These are phyloP conservation scores for Catalaphyllia jardinei DNA, from an alignment of 64 coral and sea anemone genomes.

Conservation along the genomic window DNA sequence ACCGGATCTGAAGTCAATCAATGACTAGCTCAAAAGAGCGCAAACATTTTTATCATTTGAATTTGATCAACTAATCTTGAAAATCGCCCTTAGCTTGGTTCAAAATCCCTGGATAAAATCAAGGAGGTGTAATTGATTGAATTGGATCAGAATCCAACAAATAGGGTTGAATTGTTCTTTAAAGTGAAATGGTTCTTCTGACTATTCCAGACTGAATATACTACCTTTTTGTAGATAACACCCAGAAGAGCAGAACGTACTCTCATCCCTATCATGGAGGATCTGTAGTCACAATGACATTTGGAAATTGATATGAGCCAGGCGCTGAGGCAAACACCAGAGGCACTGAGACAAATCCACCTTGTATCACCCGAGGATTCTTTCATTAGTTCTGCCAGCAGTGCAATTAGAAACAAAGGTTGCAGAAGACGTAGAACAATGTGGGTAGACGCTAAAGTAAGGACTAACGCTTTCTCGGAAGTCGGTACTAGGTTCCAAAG, in stretches of 20 bases:
- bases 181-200: too few relatives aligned
- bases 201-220: too few relatives aligned
- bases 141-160: too few relatives aligned
- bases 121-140: too few relatives aligned
- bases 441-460: not conserved
- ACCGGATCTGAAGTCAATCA: too few relatives aligned
- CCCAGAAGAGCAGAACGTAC: not conserved
- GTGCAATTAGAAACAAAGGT: constrained; percentile 1
- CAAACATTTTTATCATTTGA: too few relatives aligned
- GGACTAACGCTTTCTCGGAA: not conserved
- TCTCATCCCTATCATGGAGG: constrained; percentile 3
- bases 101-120: too few relatives aligned
- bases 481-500: not conserved
- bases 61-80: too few relatives aligned
- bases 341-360: not conserved
- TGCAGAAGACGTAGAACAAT: not conserved
- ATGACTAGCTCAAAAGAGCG: too few relatives aligned
- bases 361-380: not conserved
- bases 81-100: too few relatives aligned
- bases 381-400: not conserved
- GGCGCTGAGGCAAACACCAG: not conserved
- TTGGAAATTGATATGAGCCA: not conserved
- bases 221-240: not conserved
- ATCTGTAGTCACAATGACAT: constrained; percentile 12
- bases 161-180: too few relatives aligned